phyloP scores from a whole-genome alignment of 2,113 vertebrate genomes.

The Turnix velox region DNA sequence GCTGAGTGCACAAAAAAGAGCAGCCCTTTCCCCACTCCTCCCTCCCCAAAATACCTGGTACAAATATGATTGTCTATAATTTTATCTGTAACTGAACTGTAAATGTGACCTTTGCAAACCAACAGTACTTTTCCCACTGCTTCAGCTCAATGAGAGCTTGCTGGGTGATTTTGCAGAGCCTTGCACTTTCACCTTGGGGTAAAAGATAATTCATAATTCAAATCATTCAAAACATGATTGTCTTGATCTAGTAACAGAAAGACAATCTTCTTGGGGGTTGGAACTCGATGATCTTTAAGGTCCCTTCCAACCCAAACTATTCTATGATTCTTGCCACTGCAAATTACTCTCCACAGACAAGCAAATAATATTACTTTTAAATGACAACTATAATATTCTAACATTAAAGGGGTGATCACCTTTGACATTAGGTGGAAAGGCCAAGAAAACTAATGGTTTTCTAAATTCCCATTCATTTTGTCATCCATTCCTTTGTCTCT shows the following conservation, averaged over 20 bases:
- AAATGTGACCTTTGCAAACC: conserved; percentile 55
- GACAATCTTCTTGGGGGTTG: no score
- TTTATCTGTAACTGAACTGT: conserved; percentile 33
- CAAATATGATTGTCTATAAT: conserved; percentile 7
- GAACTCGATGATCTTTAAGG: no score
- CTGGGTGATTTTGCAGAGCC: background rate
- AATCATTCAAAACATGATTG: background rate
- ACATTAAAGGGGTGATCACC: background rate
- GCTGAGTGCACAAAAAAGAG: conserved; percentile 52
- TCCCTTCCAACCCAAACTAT: no score
- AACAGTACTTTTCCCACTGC: conserved; percentile 52
- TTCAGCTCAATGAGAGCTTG: background rate
- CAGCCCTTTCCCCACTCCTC: background rate
- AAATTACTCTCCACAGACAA: background rate
- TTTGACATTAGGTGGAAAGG: background rate
- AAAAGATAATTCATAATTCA: no score
- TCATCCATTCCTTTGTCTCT: background rate
- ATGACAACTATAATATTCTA: background rate
- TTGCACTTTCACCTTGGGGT: background rate
- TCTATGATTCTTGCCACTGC: background rate
- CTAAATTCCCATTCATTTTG: background rate
- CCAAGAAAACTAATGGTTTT: background rate
- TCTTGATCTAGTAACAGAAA: background rate
- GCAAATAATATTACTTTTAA: background rate
- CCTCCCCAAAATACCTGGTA: background rate